These are phyloP conservation scores for Kryptolebias ocellatus DNA, from an alignment of 2,797 vertebrate genomes.

Conservation along the genomic window DNA sequence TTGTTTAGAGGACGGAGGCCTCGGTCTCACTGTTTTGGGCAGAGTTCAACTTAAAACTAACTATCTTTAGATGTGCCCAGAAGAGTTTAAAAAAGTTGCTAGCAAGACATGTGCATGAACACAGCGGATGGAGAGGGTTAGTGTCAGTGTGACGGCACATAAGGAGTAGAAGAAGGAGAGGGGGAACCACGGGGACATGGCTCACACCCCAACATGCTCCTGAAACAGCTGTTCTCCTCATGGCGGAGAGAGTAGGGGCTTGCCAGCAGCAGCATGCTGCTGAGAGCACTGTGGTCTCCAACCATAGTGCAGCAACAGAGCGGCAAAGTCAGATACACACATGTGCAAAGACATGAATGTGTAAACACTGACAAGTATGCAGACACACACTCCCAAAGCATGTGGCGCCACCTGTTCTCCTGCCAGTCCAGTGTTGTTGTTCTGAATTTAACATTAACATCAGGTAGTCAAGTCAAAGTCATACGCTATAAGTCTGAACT, in stretches of 20 bases:
- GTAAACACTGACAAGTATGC: constrained; percentile 33
- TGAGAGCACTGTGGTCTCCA: constrained; percentile 62
- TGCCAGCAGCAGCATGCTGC: constrained; percentile 71
- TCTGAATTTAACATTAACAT: constrained; percentile 57
- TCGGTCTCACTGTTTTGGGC: constrained; percentile 41
- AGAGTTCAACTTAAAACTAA: constrained; percentile 30
- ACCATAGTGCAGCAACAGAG: constrained; percentile 55
- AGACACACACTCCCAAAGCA: constrained; percentile 33
- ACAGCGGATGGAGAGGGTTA: constrained; percentile 39
- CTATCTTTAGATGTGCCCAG: constrained; percentile 22
- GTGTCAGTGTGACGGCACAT: constrained; percentile 47
- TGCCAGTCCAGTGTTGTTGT: constrained; percentile 42
- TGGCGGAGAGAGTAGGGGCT: constrained; percentile 62
- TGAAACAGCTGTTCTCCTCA: constrained; percentile 80
- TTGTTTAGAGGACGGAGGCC: constrained; percentile 68
- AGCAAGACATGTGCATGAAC: constrained; percentile 29
- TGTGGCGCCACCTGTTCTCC: constrained; percentile 38
- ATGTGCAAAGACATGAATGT: constrained; percentile 12
- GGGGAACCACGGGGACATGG: constrained; percentile 66
- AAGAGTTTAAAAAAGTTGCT: constrained; percentile 9
- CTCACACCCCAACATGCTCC: constrained; percentile 65
- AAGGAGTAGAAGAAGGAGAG: constrained; percentile 52
- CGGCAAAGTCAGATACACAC: constrained; percentile 27
- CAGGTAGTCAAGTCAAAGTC: constrained; percentile 66
- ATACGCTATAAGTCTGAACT: constrained; percentile 69